A percentile compares a stretch with the other conserved stretches of the same genome.
phyloP scores from a whole-genome alignment of 2,888 invertebrate species.

The Aphidoletes aphidimyza region DNA sequence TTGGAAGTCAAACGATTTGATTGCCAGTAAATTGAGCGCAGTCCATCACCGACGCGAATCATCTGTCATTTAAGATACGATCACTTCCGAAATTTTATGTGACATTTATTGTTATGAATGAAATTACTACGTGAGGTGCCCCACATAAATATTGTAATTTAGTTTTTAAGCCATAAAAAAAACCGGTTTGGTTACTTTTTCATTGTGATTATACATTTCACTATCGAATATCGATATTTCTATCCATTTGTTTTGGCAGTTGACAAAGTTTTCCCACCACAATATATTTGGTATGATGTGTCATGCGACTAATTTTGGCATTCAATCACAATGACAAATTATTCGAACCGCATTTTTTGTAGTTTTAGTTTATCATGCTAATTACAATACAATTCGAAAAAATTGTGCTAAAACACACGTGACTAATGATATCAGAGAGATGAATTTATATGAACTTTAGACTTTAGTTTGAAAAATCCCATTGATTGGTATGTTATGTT shows the following conservation, averaged over 20 bases:
- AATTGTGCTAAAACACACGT: too few species aligned
- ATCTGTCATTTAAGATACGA: neutral
- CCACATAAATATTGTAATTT: neutral
- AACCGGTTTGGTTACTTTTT: neutral
- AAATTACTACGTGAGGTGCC: neutral
- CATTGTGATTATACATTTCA: neutral
- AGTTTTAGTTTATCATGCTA: neutral
- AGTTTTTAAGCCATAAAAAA: neutral
- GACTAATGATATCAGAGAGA: too few species aligned
- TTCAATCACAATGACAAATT: neutral
- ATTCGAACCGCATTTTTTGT: neutral
- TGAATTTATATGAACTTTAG: neutral
- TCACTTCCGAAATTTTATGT: neutral
- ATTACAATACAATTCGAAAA: too few species aligned
- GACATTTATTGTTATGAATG: neutral
- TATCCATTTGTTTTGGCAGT: too few species aligned
- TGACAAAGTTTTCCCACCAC: too few species aligned
- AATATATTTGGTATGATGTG: too few species aligned
- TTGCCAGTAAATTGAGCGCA: neutral
- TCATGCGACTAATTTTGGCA: too few species aligned
- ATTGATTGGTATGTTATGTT: neutral
- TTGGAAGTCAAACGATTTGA: slow-evolving; percentile 12
- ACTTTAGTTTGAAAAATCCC: neutral
- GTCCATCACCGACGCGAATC: slow-evolving; percentile 12
- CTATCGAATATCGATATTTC: too few species aligned